Evolutionary conservation across 2,113 vertebrate species (phyloP).

Genomic region (Hirundichthys speculiger): DNA sequence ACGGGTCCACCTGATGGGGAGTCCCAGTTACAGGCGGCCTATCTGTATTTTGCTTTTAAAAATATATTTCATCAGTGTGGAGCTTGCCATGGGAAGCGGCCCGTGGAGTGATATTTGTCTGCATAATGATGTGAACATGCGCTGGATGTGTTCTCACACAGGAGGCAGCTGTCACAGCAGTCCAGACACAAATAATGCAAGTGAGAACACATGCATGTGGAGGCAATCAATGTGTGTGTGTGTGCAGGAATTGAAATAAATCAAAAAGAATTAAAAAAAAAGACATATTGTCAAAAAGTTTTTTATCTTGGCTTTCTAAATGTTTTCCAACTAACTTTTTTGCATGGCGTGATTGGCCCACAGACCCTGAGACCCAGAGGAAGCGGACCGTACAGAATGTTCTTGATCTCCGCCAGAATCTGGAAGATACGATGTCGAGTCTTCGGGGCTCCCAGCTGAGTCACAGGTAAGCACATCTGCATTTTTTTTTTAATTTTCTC

Average conservation of each 20-base stretch:
- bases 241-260: not conserved
- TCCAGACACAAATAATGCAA: slow-evolving; percentile 20
- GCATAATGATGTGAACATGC: slow-evolving; percentile 55
- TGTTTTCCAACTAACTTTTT: slow-evolving; percentile 41
- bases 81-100: slow-evolving; percentile 32
- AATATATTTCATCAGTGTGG: slow-evolving; percentile 20
- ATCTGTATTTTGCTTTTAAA: slow-evolving; percentile 15
- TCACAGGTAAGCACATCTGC: slow-evolving; percentile 84
- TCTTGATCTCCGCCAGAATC: slow-evolving; percentile 95
- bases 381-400: slow-evolving; percentile 98
- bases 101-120: slow-evolving; percentile 34
- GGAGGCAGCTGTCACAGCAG: slow-evolving; percentile 31
- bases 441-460: slow-evolving; percentile 93
- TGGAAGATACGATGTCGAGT: slow-evolving; percentile 98
- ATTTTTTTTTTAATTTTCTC: not conserved
- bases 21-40: slow-evolving; percentile 10
- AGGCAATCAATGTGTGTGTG: not conserved
- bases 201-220: not conserved
- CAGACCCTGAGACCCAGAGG: slow-evolving; percentile 96
- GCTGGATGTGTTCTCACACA: slow-evolving; percentile 10
- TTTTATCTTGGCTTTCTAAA: not conserved
- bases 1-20: slow-evolving; percentile 36
- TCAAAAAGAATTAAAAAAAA: slow-evolving; percentile 14
- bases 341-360: slow-evolving; percentile 36
- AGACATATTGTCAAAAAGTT: not conserved